Conservation (phyloP, 2,888 invertebrate genomes). For the Biston stratarius region DNA sequence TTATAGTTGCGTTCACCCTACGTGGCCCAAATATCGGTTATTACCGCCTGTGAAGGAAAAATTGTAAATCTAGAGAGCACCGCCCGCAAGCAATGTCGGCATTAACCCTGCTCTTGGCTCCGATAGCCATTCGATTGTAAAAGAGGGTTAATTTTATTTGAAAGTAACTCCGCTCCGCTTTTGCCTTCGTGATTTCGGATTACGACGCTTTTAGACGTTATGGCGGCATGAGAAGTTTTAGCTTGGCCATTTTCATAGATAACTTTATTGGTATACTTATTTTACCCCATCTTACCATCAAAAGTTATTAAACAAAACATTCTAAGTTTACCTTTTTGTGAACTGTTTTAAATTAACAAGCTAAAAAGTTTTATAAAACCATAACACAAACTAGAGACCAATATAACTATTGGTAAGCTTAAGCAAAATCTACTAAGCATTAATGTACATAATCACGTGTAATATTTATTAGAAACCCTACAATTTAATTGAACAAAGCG, state of each 20-base stretch:
- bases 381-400: too few relatives aligned
- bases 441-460: conserved; percentile 9
- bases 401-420: background rate
- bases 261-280: background rate
- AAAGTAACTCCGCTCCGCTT: conserved; percentile 22
- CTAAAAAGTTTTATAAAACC: too few relatives aligned
- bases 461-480: conserved; percentile 22
- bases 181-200: conserved; percentile 21
- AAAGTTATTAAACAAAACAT: too few relatives aligned
- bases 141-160: conserved; percentile 44
- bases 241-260: background rate
- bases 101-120: conserved; percentile 38
- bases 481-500: conserved; percentile 36
- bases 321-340: too few relatives aligned
- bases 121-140: conserved; percentile 42
- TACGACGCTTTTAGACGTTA: conserved; percentile 18
- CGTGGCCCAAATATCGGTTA: conserved; percentile 40
- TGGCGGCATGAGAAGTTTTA: conserved; percentile 1
- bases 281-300: too few relatives aligned
- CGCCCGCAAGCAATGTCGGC: conserved; percentile 17
- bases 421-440: conserved; percentile 20
- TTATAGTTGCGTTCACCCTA: conserved; percentile 20
- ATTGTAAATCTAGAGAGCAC: conserved; percentile 40
- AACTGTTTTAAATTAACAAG: too few relatives aligned
- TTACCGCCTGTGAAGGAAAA: conserved; percentile 34